Base-by-base conservation (phyloP, 2,797 vertebrate genomes). In the Cynodonichthys magdalenae region DNA sequence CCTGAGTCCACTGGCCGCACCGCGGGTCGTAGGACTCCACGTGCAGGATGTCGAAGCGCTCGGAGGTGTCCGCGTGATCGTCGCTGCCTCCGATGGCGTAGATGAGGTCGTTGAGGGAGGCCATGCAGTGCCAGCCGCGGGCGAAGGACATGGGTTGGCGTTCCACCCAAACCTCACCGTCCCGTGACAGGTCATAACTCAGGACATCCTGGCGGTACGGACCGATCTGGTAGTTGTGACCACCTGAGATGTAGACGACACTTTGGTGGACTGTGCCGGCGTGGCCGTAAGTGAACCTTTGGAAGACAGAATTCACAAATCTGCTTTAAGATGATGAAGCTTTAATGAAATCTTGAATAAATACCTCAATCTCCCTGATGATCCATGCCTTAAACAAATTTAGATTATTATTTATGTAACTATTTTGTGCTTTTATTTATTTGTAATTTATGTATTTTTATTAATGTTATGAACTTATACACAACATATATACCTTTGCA, bases 41-140 rank as follows among this genome's bases (percentile, higher is more conserved):
- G 0, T 90, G 94, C 63, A 97, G 86, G 77, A 98, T 95, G 50
- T 98, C 97, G 0, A 97, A 97, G 3, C 96, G 96, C 47, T 98
- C 96, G 68, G 95, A 94, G 63, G 95, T 96, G 69, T 96, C 95
- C 2, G 94, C 89, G 18, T 94, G 93, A 89, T 99, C 95, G 0
- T 98, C 92, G 0, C 96, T 98, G 80, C 97, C 97, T 0, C 96
- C 96, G 0, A 98, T 93, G 71, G 94, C 95, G 46, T 97, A 99
- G 85, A 98, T 93, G 9, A 81, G 94, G 79, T 96, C 93, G 14
- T 89, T 87, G 29, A 97, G 80, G 45, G 96, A 95, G 42, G 96
- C 95, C 97, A 99, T 98, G 89, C 95, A 95, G 91, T 99, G 97
- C 96, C 97, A 98, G 11, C 96, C 96, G 0, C 96, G 92, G 0